Base-by-base conservation (phyloP, 2,888 invertebrate species). In the Drosophila testacea region DNA sequence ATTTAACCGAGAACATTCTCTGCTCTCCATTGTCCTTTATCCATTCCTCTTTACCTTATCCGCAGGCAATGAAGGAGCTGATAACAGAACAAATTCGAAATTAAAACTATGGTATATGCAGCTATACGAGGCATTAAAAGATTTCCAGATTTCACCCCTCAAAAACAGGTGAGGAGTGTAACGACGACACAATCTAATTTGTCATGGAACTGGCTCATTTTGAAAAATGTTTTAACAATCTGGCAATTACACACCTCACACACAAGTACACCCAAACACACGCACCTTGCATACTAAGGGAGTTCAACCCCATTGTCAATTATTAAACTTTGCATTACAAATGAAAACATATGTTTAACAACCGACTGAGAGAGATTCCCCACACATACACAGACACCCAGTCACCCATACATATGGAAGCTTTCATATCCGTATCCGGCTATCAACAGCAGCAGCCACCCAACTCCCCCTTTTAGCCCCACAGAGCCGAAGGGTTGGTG, bases 321-420 rank as follows among this genome's bases (percentile, higher is more conserved):
- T 85, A 88, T 88, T 81, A 85, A 85, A 87, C 83, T 83, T 83
- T 87, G 83, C 87, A 87, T 88, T 79, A 86, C 85, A 85, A 83
- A 88, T 85, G 85, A 85, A 85, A 88, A 85, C 85, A 88, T 85
- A 85, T 85, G 85, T 88, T 85, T 75, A 85, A 85, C 85, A 88
- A 85, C 76, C 69, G 67, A 47, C 52, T 67, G 59, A 48, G 52
- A 27, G 36, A 36, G 30, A 48, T 41, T 36, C 28, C 28, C 1
- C 32, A 6, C 32, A 32, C 32, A 32, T 9, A 32, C 32, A 32
- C 47, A 56, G 9, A 30, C 32, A n/a, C 28, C 9, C 28, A 16
- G 16, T 30, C 32, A 52, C 50, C 6, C 39, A 46, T 48, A 60
- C 73, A 73, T 68, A 60, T 69, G 61, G 64, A 59, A 60, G 80